These are phyloP conservation scores for Gallinago solitaria DNA, from an alignment of 2,797 vertebrate species.

Conservation along the genomic window DNA sequence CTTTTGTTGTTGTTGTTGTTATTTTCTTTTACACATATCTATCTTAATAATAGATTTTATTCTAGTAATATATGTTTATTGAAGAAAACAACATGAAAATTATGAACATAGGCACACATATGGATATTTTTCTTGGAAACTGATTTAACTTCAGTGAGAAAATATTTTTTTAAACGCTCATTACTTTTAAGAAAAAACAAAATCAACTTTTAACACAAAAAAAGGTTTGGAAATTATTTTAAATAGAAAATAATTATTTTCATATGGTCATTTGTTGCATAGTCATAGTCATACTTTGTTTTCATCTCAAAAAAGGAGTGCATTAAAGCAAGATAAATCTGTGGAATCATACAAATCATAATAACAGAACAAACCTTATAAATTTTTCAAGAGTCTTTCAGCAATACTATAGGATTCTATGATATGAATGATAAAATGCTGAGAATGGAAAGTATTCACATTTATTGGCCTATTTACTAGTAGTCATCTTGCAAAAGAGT, in stretches of 20 bases:
- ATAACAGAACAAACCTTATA: accelerated
- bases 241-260: background rate
- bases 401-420: background rate
- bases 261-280: background rate
- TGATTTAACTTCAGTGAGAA: background rate
- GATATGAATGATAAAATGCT: background rate
- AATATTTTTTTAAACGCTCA: background rate
- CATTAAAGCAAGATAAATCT: background rate
- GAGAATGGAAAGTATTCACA: background rate
- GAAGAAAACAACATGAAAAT: background rate
- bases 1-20: too few relatives aligned
- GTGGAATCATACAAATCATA: background rate
- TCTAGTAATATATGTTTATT: background rate
- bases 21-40: background rate
- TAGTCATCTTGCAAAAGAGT: background rate
- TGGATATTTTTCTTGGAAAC: background rate
- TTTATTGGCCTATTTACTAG: background rate
- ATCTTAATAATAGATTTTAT: background rate
- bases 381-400: background rate
- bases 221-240: background rate
- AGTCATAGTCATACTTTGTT: background rate
- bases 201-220: background rate
- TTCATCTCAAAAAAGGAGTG: background rate
- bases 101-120: background rate
- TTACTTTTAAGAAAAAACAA: background rate